phyloP scores from a whole-genome alignment of 1,140 invertebrate genomes.

The Akabosia matsudoensis region DNA sequence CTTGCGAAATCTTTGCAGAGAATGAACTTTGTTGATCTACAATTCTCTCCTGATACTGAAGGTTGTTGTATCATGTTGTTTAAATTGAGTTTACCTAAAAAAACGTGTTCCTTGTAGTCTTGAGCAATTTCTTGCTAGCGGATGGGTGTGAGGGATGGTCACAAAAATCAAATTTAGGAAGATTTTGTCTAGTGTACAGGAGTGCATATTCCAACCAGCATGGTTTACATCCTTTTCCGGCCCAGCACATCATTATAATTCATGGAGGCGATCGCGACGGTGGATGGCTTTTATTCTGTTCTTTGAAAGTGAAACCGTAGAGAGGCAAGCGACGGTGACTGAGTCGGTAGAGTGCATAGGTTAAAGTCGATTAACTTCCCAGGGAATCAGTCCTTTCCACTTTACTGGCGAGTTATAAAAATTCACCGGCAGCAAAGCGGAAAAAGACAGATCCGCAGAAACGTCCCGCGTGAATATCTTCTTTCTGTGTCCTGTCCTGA shows the following conservation, averaged over 20 bases:
- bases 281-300: not conserved
- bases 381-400: constrained; percentile 51
- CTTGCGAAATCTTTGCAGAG: too few species aligned
- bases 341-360: not conserved
- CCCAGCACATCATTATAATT: not conserved
- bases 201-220: not conserved
- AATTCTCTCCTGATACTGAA: too few species aligned
- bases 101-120: too few species aligned
- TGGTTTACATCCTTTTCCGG: not conserved
- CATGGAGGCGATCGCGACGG: not conserved
- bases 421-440: constrained; percentile 51
- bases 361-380: constrained; percentile 41
- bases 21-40: too few species aligned
- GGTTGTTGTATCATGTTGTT: too few species aligned
- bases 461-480: constrained; percentile 29
- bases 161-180: not conserved
- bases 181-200: too few species aligned
- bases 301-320: not conserved
- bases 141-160: too few species aligned
- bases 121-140: too few species aligned
- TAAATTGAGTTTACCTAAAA: too few species aligned
- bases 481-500: constrained; percentile 13
- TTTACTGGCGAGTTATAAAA: constrained; percentile 49
- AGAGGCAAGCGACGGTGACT: constrained; percentile 17
- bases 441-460: constrained; percentile 50